Evolutionary conservation across 2,797 vertebrate genomes (phyloP).

Genomic region (Forpus xanthops): DNA sequence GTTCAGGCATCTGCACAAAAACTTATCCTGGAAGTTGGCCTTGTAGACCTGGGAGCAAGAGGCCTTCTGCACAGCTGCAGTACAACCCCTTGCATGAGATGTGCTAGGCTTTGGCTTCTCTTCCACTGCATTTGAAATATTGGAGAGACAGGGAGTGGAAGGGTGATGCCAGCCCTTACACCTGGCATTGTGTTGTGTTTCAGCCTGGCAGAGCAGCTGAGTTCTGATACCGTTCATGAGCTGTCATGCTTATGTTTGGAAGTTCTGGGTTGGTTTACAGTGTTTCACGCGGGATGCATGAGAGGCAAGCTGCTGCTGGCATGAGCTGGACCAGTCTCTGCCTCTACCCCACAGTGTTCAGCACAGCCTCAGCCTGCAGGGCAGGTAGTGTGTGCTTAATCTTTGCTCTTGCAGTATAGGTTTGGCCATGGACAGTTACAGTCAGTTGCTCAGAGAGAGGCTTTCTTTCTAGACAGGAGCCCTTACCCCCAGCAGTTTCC

Average conservation of each 20-base stretch:
- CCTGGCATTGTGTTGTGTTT: not conserved
- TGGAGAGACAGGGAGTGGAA: not conserved
- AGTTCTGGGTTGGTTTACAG: not conserved
- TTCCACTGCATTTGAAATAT: not conserved
- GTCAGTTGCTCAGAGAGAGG: not conserved
- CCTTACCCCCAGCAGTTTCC: fast-evolving
- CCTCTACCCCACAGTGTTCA: fast-evolving
- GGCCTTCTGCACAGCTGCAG: not conserved
- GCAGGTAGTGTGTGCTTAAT: not conserved
- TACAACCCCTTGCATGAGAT: not conserved
- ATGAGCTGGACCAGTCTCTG: not conserved
- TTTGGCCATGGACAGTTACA: not conserved
- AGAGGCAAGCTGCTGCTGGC: not conserved
- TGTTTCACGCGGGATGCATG: not conserved
- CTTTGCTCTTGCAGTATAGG: not conserved
- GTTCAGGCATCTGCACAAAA: not conserved
- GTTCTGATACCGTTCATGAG: not conserved
- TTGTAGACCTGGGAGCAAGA: not conserved
- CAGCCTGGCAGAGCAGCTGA: not conserved
- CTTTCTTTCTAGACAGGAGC: not conserved
- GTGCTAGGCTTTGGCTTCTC: not conserved
- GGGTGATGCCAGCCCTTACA: not conserved
- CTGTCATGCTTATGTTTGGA: not conserved
- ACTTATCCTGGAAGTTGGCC: not conserved
- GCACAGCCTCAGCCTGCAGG: not conserved